Evolutionary conservation across 2,888 invertebrate species (phyloP).

Genomic region (Phragmatobia fuliginosa): DNA sequence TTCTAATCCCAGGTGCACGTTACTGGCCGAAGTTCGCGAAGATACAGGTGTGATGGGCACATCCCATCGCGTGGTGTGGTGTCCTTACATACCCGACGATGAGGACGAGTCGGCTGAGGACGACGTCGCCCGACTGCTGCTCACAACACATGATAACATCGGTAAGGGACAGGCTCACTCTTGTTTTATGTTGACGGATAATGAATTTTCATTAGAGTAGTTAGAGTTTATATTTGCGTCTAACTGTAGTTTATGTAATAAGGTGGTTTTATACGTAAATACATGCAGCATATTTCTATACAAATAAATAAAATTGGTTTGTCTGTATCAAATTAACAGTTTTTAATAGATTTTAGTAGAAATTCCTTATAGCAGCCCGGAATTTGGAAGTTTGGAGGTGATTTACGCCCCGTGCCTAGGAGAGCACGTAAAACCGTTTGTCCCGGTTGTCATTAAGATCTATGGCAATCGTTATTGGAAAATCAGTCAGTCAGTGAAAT

Average conservation of each 20-base stretch:
- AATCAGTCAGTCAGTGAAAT: no score
- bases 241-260: background rate
- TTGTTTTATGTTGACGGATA: background rate
- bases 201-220: background rate
- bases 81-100: slow-evolving; percentile 94
- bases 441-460: no score
- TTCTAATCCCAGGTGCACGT: slow-evolving; percentile 75
- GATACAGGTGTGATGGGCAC: slow-evolving; percentile 63
- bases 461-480: no score
- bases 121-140: slow-evolving; percentile 92
- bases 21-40: slow-evolving; percentile 88
- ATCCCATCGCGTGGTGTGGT: slow-evolving; percentile 93
- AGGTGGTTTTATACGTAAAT: no score
- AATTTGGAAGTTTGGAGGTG: no score
- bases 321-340: no score
- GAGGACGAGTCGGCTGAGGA: slow-evolving; percentile 88
- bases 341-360: no score
- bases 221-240: background rate
- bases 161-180: slow-evolving; percentile 63
- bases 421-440: no score
- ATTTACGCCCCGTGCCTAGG: no score
- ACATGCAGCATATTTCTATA: no score
- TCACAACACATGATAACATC: slow-evolving; percentile 92
- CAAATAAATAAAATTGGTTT: no score
- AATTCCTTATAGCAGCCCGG: no score